Conservation (phyloP, 1,140 invertebrate genomes). For the Bombyx mori region DNA sequence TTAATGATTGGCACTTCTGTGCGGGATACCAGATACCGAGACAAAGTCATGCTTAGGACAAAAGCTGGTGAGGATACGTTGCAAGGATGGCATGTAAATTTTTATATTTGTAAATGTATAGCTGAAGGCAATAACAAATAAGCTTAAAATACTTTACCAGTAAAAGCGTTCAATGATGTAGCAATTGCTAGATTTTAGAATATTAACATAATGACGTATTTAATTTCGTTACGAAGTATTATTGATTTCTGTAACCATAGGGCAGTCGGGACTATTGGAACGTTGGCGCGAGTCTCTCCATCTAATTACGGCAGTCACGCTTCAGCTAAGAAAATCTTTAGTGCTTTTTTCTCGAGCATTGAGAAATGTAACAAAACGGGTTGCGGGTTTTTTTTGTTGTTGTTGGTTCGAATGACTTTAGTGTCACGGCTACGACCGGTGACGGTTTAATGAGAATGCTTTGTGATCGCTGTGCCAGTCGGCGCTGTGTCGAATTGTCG, state of each 20-base stretch:
- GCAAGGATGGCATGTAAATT: no score
- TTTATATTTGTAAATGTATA: no score
- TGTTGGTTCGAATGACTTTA: conserved; percentile 62
- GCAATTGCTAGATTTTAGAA: no score
- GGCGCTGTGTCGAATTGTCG: conserved; percentile 62
- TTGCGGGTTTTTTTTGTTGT: conserved; percentile 50
- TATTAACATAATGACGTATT: no score
- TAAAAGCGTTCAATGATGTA: no score
- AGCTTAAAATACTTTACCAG: no score
- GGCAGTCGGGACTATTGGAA: not conserved
- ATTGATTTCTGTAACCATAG: no score
- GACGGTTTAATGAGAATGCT: conserved; percentile 67
- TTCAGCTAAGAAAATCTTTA: conserved; percentile 66
- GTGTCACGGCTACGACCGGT: conserved; percentile 58
- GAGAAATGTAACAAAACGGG: conserved; percentile 65
- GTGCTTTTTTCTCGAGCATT: conserved; percentile 58
- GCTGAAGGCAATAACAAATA: no score
- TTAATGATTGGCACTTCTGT: conserved; percentile 22
- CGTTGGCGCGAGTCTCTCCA: conserved; percentile 41
- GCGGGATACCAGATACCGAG: no score
- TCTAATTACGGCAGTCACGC: conserved; percentile 67
- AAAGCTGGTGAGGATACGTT: no score
- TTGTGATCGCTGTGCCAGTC: conserved; percentile 55
- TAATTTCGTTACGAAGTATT: no score
- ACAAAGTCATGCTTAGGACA: no score